phyloP scores from a whole-genome alignment of 2,113 vertebrate genomes.

The Probosciger aterrimus region DNA sequence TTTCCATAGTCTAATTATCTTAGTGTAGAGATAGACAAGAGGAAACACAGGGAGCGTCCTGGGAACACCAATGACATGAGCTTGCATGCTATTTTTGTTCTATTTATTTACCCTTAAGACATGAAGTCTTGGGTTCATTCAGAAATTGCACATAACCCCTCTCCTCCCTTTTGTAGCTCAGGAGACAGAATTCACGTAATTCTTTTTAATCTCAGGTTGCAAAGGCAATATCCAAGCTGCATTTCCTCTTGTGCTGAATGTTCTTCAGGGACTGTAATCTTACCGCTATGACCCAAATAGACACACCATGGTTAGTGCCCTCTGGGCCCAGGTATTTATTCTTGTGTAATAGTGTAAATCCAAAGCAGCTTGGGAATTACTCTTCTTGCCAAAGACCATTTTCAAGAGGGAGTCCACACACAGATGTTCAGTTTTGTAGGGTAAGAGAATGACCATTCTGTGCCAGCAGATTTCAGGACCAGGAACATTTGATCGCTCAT shows the following conservation, averaged over 20 bases:
- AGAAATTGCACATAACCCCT: rapidly evolving
- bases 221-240: neutral
- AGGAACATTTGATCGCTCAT: neutral
- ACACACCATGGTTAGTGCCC: rapidly evolving
- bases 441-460: neutral
- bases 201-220: neutral
- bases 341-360: neutral
- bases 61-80: neutral
- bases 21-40: neutral
- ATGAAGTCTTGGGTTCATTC: neutral
- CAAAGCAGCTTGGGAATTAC: neutral
- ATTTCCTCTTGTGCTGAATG: neutral
- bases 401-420: neutral
- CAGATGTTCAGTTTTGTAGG: neutral
- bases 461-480: neutral
- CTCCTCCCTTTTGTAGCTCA: neutral
- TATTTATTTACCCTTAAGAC: neutral
- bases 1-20: neutral
- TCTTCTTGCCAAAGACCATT: neutral
- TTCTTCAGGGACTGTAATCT: neutral
- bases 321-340: neutral
- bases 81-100: neutral
- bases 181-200: neutral
- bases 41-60: neutral
- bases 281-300: neutral